Evolutionary conservation across 2,888 invertebrate species (phyloP).

Genomic region (Pammene aurita): DNA sequence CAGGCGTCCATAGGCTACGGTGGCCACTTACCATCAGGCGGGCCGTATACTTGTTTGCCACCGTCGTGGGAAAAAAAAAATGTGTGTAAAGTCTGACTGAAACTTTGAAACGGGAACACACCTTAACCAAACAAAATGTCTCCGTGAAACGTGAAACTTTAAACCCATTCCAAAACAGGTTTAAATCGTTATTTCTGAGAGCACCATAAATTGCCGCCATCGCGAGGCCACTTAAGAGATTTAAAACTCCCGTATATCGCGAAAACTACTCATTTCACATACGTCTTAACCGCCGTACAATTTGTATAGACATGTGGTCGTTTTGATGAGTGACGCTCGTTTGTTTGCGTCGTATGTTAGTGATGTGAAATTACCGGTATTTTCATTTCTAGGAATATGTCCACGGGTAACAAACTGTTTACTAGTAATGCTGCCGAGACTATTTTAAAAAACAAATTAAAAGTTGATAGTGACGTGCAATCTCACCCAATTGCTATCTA

Average conservation of each 20-base stretch:
- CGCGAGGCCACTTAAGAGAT: slow-evolving; percentile 41
- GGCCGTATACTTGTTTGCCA: no score
- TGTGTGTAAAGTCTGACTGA: not conserved
- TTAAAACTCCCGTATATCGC: slow-evolving; percentile 41
- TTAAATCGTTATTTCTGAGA: slow-evolving; percentile 26
- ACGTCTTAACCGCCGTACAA: not conserved
- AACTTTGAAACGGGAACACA: slow-evolving; percentile 3
- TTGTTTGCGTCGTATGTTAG: slow-evolving; percentile 28
- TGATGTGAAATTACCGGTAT: slow-evolving; percentile 2
- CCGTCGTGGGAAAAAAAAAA: no score
- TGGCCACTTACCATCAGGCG: no score
- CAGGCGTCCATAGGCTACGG: no score
- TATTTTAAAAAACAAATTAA: not conserved
- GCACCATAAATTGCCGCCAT: slow-evolving; percentile 30
- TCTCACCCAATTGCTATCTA: no score
- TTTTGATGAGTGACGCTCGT: slow-evolving; percentile 8
- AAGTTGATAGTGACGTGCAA: no score
- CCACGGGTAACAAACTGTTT: not conserved
- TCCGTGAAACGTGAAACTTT: slow-evolving; percentile 12
- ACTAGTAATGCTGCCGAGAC: not conserved
- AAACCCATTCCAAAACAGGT: slow-evolving; percentile 31
- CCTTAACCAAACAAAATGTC: slow-evolving; percentile 19
- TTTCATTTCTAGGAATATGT: not conserved
- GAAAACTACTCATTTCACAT: slow-evolving; percentile 7
- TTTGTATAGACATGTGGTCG: not conserved